phyloP scores from a whole-genome alignment of 2,797 vertebrate genomes.

The Schizothorax lantsangensis region DNA sequence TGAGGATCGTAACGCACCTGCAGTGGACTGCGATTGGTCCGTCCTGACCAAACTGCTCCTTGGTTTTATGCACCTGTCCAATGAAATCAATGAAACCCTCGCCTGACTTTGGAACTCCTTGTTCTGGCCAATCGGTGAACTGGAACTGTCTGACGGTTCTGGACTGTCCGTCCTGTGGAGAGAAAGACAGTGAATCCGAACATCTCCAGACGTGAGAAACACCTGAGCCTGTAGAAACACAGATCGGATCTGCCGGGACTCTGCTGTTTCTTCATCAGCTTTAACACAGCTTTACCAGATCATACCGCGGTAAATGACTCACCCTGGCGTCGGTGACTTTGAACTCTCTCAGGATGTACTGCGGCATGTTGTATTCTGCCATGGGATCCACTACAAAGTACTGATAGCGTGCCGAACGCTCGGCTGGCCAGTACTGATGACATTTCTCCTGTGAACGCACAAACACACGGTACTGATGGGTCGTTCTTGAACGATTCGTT shows the following conservation, averaged over 20 bases:
- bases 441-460: slow-evolving; percentile 88
- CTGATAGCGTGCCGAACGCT: slow-evolving; percentile 95
- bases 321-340: slow-evolving; percentile 98
- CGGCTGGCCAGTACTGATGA: slow-evolving; percentile 98
- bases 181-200: neutral
- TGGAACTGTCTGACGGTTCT: slow-evolving; percentile 98
- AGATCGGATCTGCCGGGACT: too few species aligned
- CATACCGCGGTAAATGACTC: slow-evolving; percentile 59
- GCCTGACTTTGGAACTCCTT: slow-evolving; percentile 97
- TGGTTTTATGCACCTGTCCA: slow-evolving; percentile 84
- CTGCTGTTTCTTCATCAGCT: too few species aligned
- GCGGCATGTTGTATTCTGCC: slow-evolving; percentile 99
- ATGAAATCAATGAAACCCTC: slow-evolving; percentile 99
- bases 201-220: neutral
- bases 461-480: neutral
- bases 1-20: slow-evolving; percentile 80
- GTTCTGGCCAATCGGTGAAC: slow-evolving; percentile 98
- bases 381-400: slow-evolving; percentile 99
- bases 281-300: neutral
- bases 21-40: slow-evolving; percentile 97
- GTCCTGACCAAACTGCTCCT: slow-evolving; percentile 98
- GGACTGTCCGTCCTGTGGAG: slow-evolving; percentile 88
- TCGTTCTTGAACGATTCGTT: too few species aligned
- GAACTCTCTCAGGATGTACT: slow-evolving; percentile 97
- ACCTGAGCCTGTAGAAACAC: neutral